A percentile compares a stretch with the other conserved stretches of the same genome.
Conservation (phyloP, 2,113 vertebrate species). For the Melospiza melodia region DNA sequence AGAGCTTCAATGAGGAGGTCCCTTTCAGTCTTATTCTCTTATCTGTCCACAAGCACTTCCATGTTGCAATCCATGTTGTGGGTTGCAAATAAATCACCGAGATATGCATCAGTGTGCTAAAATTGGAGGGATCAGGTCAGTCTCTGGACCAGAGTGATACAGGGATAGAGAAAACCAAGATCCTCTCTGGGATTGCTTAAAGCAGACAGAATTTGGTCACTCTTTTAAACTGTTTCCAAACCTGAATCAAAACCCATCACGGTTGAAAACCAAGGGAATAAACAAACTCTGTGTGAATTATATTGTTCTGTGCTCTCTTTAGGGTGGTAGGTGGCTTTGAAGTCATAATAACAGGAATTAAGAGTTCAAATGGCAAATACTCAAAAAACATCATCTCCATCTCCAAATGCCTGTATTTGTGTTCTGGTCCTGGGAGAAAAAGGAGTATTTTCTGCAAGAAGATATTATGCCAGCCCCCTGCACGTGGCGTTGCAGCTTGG, state of each 20-base stretch:
- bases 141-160: background rate
- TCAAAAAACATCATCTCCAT: background rate
- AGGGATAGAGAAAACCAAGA: background rate
- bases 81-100: background rate
- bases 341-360: slow-evolving; percentile 30
- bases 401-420: background rate
- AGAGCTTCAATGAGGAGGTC: background rate
- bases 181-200: background rate
- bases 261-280: background rate
- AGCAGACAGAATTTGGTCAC: background rate
- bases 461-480: background rate
- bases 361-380: slow-evolving; percentile 14
- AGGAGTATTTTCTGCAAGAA: background rate
- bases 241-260: background rate
- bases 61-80: background rate
- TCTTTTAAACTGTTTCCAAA: background rate
- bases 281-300: background rate
- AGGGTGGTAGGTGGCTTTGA: background rate
- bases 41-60: background rate
- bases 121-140: background rate
- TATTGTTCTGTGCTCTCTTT: background rate
- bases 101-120: background rate
- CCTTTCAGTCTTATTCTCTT: background rate
- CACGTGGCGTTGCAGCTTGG: background rate
- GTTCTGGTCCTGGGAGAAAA: background rate